Base-by-base conservation (phyloP, 2,888 invertebrate genomes). In the Odontocolon sp. region DNA sequence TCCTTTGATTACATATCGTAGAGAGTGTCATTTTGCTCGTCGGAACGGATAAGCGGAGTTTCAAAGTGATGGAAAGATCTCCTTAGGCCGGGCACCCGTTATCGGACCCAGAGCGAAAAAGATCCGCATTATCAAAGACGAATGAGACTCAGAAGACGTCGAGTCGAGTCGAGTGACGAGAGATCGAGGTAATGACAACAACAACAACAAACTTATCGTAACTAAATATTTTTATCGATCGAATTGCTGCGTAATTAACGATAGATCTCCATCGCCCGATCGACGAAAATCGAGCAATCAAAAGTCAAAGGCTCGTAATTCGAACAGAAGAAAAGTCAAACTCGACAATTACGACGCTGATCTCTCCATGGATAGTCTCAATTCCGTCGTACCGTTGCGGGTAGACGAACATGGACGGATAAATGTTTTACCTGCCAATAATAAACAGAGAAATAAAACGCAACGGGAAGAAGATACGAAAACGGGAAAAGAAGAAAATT, bases 31-130 rank as follows among this genome's bases (percentile, higher is more conserved):
- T 54, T 54, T 56, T n/a, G n/a, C n/a, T 70, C 36, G 21, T 40
- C 21, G 59, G 64, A 68, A 61, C 67, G 68, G 76, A 74, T 79
- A 70, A 66, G 45, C 75, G 73, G 78, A 77, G 69, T 81, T 78
- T 81, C 70, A 70, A 81, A 67, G 91, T 91, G 50, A 91, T 78
- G 77, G 69, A 80, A 81, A 83, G 78, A 78, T 79, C 75, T 79
- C 69, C 63, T 78, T 80, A 89, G 89, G 80, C 96, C 96, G 3
- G 94, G 94, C 21, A 95, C 95, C 6, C 94, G 96, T 84, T 97
- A 97, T 87, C 93, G 96, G 74, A 97, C 97, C 86, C 97, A 97
- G 90, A 97, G 97, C 86, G 97, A 97, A 88, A 95, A 97, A 85
- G 97, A 97, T 91, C 96, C 96, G 0, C 94, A 96, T 88, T 96